A percentile compares a stretch with the other conserved stretches of the same genome.
Evolutionary conservation across 1,140 invertebrate species (phyloP).

Genomic region (Plectus sambesii): DNA sequence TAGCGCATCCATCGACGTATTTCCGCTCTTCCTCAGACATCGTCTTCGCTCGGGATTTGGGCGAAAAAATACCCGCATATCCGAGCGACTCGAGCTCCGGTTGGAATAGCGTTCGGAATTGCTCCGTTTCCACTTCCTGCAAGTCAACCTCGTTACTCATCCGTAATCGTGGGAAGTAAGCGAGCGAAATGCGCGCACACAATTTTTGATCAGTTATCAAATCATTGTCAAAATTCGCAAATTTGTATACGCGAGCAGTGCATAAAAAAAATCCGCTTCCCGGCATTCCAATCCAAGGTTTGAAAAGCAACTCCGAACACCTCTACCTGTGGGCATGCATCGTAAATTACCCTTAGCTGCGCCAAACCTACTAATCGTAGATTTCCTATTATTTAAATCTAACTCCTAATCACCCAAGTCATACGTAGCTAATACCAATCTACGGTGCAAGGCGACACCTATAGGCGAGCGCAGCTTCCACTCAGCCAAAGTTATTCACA

Average conservation of each 20-base stretch:
- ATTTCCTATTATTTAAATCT: slow-evolving; percentile 7
- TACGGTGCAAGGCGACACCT: background rate
- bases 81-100: slow-evolving; percentile 70
- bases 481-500: background rate
- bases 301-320: slow-evolving; percentile 4
- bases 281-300: slow-evolving; percentile 8
- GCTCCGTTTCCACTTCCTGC: slow-evolving; percentile 96
- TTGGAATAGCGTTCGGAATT: slow-evolving; percentile 91
- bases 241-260: too few relatives aligned
- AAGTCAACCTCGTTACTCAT: slow-evolving; percentile 8
- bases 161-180: too few relatives aligned
- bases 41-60: slow-evolving; percentile 93
- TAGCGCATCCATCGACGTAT: slow-evolving; percentile 97
- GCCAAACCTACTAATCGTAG: too few relatives aligned
- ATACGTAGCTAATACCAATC: background rate
- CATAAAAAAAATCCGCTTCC: slow-evolving; percentile 1
- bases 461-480: background rate
- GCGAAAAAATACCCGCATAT: slow-evolving; percentile 98
- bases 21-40: slow-evolving; percentile 93
- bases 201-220: too few relatives aligned
- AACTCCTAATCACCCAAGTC: background rate
- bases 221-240: too few relatives aligned
- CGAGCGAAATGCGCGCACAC: too few relatives aligned
- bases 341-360: too few relatives aligned
- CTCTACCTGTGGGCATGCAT: too few relatives aligned